phyloP scores from a whole-genome alignment of 1,140 invertebrate genomes.

The Semibalanus balanoides region DNA sequence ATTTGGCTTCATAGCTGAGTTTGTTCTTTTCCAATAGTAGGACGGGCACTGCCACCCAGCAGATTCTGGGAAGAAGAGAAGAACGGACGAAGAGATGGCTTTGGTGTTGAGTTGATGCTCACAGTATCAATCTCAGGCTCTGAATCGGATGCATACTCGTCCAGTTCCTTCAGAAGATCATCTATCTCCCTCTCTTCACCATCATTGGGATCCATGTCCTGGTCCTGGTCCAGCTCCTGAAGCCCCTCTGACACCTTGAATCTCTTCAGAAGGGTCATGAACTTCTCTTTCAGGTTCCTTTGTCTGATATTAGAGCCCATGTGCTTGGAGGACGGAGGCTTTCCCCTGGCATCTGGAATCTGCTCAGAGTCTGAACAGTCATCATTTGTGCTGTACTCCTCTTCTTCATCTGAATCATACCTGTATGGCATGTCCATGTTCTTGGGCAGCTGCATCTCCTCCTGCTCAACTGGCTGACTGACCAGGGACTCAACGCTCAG shows the following conservation, averaged over 20 bases:
- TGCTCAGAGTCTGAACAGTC: constrained; percentile 57
- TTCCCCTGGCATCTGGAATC: constrained; percentile 33
- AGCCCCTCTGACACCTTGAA: constrained; percentile 81
- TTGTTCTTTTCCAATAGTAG: constrained; percentile 7
- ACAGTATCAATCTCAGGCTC: constrained; percentile 88
- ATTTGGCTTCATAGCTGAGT: too few relatives aligned
- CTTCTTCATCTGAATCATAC: constrained; percentile 48
- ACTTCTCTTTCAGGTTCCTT: constrained; percentile 94
- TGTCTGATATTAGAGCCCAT: constrained; percentile 39
- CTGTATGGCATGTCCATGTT: constrained; percentile 8
- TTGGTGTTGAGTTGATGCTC: constrained; percentile 89
- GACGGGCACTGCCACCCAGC: constrained; percentile 26
- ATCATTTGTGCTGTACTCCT: constrained; percentile 50
- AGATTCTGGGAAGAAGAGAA: constrained; percentile 78
- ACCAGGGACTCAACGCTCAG: constrained; percentile 61
- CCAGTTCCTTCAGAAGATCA: constrained; percentile 33
- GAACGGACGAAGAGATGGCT: constrained; percentile 84
- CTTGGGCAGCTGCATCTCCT: constrained; percentile 44
- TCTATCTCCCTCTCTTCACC: constrained; percentile 48
- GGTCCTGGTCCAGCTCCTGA: constrained; percentile 44
- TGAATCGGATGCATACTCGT: constrained; percentile 69
- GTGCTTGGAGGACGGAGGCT: background rate
- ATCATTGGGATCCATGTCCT: constrained; percentile 26
- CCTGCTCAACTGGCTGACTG: constrained; percentile 87
- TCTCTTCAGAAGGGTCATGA: constrained; percentile 79